A percentile compares a stretch with the other conserved stretches of the same genome.
These are phyloP conservation scores for Trichomalopsis sarcophagae DNA, from an alignment of 1,140 invertebrate genomes.

Conservation along the genomic window DNA sequence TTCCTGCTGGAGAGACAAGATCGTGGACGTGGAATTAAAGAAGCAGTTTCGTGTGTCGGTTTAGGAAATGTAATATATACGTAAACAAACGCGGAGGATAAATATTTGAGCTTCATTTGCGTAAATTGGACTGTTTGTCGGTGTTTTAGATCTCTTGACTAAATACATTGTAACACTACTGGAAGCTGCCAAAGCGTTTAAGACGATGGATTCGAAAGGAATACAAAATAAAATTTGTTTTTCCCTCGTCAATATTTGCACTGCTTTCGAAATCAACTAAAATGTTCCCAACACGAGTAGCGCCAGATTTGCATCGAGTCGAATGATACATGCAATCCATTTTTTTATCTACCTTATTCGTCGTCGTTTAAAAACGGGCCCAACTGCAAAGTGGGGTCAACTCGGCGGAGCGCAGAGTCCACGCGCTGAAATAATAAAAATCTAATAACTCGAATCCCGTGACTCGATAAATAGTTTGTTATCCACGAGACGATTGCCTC, in stretches of 20 bases:
- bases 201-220: too few relatives aligned
- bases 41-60: background rate
- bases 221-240: too few relatives aligned
- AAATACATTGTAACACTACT: background rate
- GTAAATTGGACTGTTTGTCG: background rate
- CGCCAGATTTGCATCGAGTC: background rate
- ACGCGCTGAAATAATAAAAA: slow-evolving; percentile 6
- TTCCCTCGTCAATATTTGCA: background rate
- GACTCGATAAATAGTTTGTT: slow-evolving; percentile 26
- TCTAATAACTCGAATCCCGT: background rate
- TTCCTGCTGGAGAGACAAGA: too few relatives aligned
- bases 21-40: too few relatives aligned
- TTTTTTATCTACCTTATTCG: slow-evolving; percentile 5
- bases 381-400: background rate
- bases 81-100: background rate
- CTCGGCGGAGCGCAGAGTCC: background rate
- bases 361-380: background rate
- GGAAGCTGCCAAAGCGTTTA: too few relatives aligned
- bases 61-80: background rate
- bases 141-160: background rate
- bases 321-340: background rate
- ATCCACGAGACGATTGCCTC: background rate
- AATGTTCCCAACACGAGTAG: background rate
- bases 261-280: background rate
- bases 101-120: background rate